A percentile compares a stretch with the other conserved stretches of the same genome.
Conservation (phyloP, 2,888 invertebrate genomes). For the Drosophila cognata region DNA sequence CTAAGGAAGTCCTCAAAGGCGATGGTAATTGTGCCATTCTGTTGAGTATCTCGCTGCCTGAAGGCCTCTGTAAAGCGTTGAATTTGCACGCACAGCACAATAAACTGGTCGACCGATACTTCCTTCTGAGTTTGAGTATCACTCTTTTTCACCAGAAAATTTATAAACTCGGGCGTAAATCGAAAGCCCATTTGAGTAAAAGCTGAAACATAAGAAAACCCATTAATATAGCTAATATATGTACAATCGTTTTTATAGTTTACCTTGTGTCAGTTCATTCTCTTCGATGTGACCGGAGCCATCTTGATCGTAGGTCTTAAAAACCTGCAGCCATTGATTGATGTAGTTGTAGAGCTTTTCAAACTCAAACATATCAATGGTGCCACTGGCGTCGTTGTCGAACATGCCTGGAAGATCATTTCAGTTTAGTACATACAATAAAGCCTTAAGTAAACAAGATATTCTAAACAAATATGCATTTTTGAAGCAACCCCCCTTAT, state of each 20-base stretch:
- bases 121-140: constrained; percentile 88
- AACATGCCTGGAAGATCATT: constrained; percentile 90
- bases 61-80: constrained; percentile 96
- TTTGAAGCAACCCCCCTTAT: background rate
- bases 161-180: constrained; percentile 91
- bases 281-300: constrained; percentile 94
- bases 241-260: background rate
- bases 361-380: constrained; percentile 93
- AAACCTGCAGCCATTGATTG: constrained; percentile 94
- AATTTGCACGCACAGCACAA: constrained; percentile 94
- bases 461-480: constrained; percentile 42
- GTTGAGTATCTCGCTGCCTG: constrained; percentile 90
- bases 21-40: constrained; percentile 93
- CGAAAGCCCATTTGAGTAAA: constrained; percentile 95
- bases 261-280: constrained; percentile 91
- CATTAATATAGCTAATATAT: background rate
- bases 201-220: constrained; percentile 86
- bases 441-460: constrained; percentile 56
- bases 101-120: constrained; percentile 94
- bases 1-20: constrained; percentile 96
- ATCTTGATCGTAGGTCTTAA: constrained; percentile 94
- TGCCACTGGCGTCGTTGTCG: constrained; percentile 93
- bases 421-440: constrained; percentile 33
- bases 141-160: constrained; percentile 89
- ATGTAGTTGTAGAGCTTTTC: constrained; percentile 94